These are phyloP conservation scores for Blennius ocellaris DNA, from an alignment of 2,113 vertebrate genomes.

Conservation along the genomic window DNA sequence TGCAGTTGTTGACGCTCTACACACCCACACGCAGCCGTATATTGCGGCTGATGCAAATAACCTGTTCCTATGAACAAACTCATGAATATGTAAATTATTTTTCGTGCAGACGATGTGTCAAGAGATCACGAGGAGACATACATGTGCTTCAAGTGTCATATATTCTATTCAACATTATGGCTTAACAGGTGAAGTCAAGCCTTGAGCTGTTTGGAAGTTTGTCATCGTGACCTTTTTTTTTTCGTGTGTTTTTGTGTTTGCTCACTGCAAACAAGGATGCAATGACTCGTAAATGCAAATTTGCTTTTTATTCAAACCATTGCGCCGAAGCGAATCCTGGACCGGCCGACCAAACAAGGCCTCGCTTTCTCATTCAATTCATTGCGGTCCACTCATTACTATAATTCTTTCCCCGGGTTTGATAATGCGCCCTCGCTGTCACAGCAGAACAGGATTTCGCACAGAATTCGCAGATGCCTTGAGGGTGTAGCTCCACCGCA, in stretches of 20 bases:
- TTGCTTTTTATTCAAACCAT: background rate
- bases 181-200: too few relatives aligned
- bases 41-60: constrained; percentile 36
- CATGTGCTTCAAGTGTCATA: too few relatives aligned
- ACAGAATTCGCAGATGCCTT: constrained; percentile 20
- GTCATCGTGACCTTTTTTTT: accelerated
- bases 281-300: constrained; percentile 1
- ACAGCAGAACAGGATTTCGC: constrained; percentile 12
- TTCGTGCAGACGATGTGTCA: too few relatives aligned
- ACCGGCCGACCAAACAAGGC: background rate
- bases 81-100: constrained; percentile 55
- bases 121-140: too few relatives aligned
- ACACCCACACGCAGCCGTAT: constrained; percentile 27
- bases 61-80: constrained; percentile 37
- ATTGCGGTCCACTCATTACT: background rate
- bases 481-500: constrained; percentile 2
- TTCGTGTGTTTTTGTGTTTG: background rate
- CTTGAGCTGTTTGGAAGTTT: too few relatives aligned
- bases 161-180: too few relatives aligned
- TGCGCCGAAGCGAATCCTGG: constrained; percentile 1
- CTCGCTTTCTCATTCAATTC: constrained; percentile 20
- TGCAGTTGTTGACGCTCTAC: constrained; percentile 46
- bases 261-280: background rate
- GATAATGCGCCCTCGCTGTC: constrained; percentile 2
- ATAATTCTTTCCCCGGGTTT: background rate